A percentile compares a stretch with the other conserved stretches of the same genome.
Evolutionary conservation across 53 echinoderm and acorn worm species (phyloP).

Genomic region (Mesocentrotus franciscanus): DNA sequence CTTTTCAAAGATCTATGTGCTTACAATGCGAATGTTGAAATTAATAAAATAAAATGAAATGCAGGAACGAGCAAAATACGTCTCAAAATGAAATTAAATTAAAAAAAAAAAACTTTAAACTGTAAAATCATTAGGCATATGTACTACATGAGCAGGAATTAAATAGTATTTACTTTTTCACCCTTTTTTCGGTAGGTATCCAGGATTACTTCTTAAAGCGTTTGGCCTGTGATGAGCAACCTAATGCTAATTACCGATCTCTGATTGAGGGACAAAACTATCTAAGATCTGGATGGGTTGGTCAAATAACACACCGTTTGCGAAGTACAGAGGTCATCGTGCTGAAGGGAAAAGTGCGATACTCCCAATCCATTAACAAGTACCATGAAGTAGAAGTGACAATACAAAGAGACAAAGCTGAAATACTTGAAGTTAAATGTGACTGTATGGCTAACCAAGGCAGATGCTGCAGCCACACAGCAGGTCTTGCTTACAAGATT

Average conservation of each 20-base stretch:
- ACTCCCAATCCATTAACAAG: conserved; percentile 63
- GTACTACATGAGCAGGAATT: not conserved
- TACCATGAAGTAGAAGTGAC: conserved; percentile 62
- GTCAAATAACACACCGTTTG: conserved; percentile 6
- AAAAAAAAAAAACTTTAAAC: not conserved
- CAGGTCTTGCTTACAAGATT: conserved; percentile 48
- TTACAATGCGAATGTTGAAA: too few species aligned
- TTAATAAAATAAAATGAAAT: too few species aligned
- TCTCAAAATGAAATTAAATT: not conserved
- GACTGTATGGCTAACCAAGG: conserved; percentile 70
- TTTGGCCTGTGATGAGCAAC: conserved; percentile 46
- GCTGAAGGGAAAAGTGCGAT: conserved; percentile 57
- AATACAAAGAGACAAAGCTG: not conserved
- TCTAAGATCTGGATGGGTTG: conserved; percentile 60
- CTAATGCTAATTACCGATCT: conserved; percentile 45
- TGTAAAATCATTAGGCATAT: not conserved
- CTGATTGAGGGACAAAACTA: conserved; percentile 66
- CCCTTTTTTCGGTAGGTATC: conserved; percentile 41
- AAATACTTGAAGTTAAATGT: conserved; percentile 49
- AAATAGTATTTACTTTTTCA: not conserved
- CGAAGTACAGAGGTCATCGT: conserved; percentile 7
- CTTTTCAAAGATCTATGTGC: too few species aligned
- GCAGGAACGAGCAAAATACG: not conserved
- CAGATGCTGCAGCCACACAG: conserved; percentile 70
- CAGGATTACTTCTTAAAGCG: conserved; percentile 50